These are phyloP conservation scores for Sprattus sprattus DNA, from an alignment of 2,113 vertebrate species.

Conservation along the genomic window DNA sequence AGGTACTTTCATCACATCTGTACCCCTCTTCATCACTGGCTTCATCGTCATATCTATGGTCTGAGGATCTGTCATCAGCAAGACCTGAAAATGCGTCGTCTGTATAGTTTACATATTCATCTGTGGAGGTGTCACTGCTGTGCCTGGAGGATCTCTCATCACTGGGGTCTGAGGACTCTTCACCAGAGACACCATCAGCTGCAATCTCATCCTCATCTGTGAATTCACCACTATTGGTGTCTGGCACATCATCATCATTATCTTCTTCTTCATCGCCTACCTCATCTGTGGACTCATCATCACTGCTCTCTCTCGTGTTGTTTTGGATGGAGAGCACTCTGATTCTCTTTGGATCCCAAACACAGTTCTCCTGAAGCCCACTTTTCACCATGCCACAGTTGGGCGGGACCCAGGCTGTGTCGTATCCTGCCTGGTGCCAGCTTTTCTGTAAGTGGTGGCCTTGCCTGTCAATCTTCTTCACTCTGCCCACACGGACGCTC, in stretches of 20 bases:
- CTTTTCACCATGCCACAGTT: slow-evolving; percentile 49
- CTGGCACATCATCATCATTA: background rate
- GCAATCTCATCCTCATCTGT: background rate
- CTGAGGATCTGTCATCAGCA: background rate
- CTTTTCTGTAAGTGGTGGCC: slow-evolving; percentile 45
- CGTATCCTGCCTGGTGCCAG: slow-evolving; percentile 44
- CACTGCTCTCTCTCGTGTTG: background rate
- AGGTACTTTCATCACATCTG: background rate
- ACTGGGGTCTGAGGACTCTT: background rate
- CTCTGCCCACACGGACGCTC: slow-evolving; percentile 38
- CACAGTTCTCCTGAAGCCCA: slow-evolving; percentile 46
- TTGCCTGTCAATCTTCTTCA: slow-evolving; percentile 45
- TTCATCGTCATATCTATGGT: background rate
- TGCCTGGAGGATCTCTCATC: background rate
- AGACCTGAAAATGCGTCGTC: background rate
- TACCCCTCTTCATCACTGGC: background rate
- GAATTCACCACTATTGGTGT: background rate
- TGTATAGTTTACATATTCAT: background rate
- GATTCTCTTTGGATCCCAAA: slow-evolving; percentile 46
- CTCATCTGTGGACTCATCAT: background rate
- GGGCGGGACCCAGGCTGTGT: slow-evolving; percentile 54
- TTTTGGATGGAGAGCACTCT: slow-evolving; percentile 14
- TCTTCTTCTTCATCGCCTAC: background rate
- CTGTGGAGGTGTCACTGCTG: too few relatives aligned
- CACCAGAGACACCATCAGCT: background rate